Evolutionary conservation across 2,113 vertebrate genomes (phyloP), one percentile per base, ranked within the genome.

Genomic region (Cyprinodon brontotheroides): DNA sequence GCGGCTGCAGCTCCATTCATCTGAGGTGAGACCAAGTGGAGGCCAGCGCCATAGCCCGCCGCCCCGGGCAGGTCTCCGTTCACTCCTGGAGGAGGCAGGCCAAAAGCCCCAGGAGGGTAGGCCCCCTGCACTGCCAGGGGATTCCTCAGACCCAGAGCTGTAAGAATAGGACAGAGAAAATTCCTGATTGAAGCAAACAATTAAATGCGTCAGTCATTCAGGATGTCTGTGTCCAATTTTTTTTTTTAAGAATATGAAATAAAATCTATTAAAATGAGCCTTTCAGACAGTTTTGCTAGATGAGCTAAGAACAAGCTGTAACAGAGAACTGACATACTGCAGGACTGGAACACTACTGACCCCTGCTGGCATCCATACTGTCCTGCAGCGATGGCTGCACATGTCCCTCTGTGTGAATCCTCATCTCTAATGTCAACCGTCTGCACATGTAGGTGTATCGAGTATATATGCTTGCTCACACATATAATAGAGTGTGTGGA

Each of bases 141-240:
- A 75, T 95, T 96, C 75, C 96, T 94, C 50, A 98, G 91, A 72
- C 96, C 93, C 57, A 97, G 89, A 71, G 96, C 96, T 98, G 91
- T 13, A 36, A 65, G 17, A 61, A 20, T 22, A 36, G 8, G 5
- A 53, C 6, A 69, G 1, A 48, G 29, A 41, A 11, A 60, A 68
- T 77, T 61, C 65, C 38, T n/a, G 66, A 79, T 40, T 36, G 47
- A 72, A 22, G 36, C 40, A 65, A 74, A 70, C 38, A 68, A n/a
- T 40, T 20, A 6, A 14, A 7, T 20, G 8, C 14, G 50, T 39
- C 69, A 76, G 12, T 74, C 41, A 70, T 20, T 39, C 11, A 17
- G 48, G 29, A 68, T 36, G 5, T 67, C 63, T 11, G 22, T 17
- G 5, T 61, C 12, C 62, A 10, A 65, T 62, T 75, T 3, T 37